Evolutionary conservation across 2,113 vertebrate genomes (phyloP), one percentile per base, ranked within the genome.

Genomic region (Glaucomys volans): DNA sequence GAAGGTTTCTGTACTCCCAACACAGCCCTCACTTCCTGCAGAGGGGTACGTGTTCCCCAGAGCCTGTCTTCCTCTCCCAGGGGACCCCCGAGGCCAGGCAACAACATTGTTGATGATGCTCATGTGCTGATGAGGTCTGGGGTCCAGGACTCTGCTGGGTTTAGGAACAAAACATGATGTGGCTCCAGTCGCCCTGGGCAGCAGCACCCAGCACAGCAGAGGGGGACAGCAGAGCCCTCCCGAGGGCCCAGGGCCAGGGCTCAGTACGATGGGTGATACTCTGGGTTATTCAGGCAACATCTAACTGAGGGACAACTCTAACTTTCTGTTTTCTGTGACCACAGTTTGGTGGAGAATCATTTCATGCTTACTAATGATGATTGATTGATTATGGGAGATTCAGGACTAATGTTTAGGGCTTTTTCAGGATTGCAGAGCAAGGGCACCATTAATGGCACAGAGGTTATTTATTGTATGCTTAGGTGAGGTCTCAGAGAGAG

Each of bases 391-490:
- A 42, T 0, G 3, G 50, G 32, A 30, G 47, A 11, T 28, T 37
- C 59, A 50, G 67, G 92, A 35, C 40, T 28, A 37, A 74, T 22
- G 10, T 32, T 37, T 28, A 22, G 9, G 28, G 64, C 5, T 42
- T 54, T 85, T 30, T 14, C 52, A 62, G 57, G 28, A 82, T 0
- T 59, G 9, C 22, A 64, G 1, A 20, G 16, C 40, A 32, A n/a
- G n/a, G n/a, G n/a, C n/a, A n/a, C n/a, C n/a, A 9, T 9, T 20
- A 71, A 16, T 8, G 57, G 16, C 3, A 30, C 54, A n/a, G n/a
- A n/a, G n/a, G 22, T 1, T 1, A 11, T 22, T 1, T 2, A 14
- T 28, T 30, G 37, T 0, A n/a, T 32, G 42, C n/a, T 77, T 40
- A 26, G 54, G 59, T 59, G n/a, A 64, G 8, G 64, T 20, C 50